phyloP scores from a whole-genome alignment of 2,797 vertebrate genomes.

The Sarcophilus harrisii region DNA sequence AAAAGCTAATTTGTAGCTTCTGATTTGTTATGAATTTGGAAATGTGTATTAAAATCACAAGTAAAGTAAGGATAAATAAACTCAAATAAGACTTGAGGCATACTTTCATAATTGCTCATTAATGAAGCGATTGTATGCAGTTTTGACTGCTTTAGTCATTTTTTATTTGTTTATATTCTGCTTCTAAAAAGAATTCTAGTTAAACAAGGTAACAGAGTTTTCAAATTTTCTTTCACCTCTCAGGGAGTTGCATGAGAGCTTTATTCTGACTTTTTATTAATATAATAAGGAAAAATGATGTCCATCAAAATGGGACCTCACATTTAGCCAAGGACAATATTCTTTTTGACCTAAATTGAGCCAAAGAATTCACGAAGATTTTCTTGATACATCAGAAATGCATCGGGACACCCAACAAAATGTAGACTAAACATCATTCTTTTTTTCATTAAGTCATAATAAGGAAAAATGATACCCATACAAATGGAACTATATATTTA shows the following conservation, averaged over 20 bases:
- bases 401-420: background rate
- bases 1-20: background rate
- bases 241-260: background rate
- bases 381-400: background rate
- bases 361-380: background rate
- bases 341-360: background rate
- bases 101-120: background rate
- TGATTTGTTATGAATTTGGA: background rate
- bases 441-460: background rate
- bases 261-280: background rate
- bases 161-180: background rate
- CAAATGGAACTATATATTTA: slow-evolving; percentile 9
- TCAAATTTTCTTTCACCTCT: background rate
- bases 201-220: background rate
- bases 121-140: background rate
- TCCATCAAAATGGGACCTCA: background rate
- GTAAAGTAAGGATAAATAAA: background rate
- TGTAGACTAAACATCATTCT: background rate
- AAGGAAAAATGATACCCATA: background rate
- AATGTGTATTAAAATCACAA: background rate
- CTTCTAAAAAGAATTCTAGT: background rate
- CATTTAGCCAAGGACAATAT: background rate
- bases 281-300: background rate
- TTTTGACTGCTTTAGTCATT: background rate
- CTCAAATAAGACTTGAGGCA: background rate